Conservation (phyloP, 2,888 invertebrate species). For the Frankliniella intonsa region DNA sequence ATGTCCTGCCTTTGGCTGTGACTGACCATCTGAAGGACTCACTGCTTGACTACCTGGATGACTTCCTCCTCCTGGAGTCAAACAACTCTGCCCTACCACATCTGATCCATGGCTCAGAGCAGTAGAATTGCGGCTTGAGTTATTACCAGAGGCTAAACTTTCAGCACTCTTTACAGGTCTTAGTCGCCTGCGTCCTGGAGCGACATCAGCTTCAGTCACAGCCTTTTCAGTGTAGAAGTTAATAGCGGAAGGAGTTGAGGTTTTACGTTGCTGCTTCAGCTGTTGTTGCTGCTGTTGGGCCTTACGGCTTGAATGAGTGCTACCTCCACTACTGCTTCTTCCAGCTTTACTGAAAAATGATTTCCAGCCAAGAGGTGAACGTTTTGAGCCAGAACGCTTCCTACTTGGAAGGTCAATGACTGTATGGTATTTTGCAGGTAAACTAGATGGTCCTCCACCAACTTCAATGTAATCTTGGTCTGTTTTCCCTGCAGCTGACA, state of each 20-base stretch:
- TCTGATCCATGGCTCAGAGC: slow-evolving; percentile 34
- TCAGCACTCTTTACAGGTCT: slow-evolving; percentile 69
- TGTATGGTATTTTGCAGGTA: slow-evolving; percentile 83
- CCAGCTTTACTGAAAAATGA: slow-evolving; percentile 61
- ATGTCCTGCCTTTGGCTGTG: slow-evolving; percentile 44
- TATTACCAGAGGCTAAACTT: slow-evolving; percentile 53
- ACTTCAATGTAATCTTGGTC: slow-evolving; percentile 70
- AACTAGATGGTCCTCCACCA: slow-evolving; percentile 66
- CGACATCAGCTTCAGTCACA: slow-evolving; percentile 46
- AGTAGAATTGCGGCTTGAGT: slow-evolving; percentile 35
- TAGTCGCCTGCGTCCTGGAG: slow-evolving; percentile 50
- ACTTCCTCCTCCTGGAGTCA: neutral
- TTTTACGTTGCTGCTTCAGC: slow-evolving; percentile 44
- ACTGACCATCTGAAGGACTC: neutral
- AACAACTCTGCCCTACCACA: neutral
- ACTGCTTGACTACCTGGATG: neutral
- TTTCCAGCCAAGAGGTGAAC: slow-evolving; percentile 72
- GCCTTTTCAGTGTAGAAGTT: slow-evolving; percentile 43
- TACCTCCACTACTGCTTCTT: slow-evolving; percentile 34
- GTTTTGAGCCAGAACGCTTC: slow-evolving; percentile 60
- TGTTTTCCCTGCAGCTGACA: slow-evolving; percentile 49
- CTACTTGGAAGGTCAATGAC: slow-evolving; percentile 77
- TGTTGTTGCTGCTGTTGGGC: neutral
- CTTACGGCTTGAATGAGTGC: slow-evolving; percentile 2
- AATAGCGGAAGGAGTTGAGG: slow-evolving; percentile 49